Conservation (phyloP, 1,140 invertebrate genomes). For the Bombus pyrosoma region DNA sequence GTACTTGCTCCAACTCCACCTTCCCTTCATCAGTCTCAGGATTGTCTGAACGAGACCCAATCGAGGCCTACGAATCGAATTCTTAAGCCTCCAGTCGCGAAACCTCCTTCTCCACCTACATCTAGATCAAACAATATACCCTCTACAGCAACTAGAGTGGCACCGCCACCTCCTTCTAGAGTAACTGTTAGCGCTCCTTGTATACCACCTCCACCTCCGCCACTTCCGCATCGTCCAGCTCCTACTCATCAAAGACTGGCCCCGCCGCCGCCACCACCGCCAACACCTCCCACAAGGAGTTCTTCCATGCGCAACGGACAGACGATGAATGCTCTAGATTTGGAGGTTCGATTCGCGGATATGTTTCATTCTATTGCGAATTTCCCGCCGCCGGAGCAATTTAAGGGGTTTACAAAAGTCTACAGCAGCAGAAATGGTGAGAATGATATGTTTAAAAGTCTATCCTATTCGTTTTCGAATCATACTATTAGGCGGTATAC, state of each 20-base stretch:
- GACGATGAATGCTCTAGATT: slow-evolving; percentile 70
- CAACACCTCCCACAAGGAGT: slow-evolving; percentile 73
- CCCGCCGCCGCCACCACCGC: slow-evolving; percentile 69
- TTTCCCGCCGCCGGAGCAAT: slow-evolving; percentile 82
- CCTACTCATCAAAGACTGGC: slow-evolving; percentile 72
- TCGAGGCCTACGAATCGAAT: slow-evolving; percentile 72
- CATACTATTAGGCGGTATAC: slow-evolving; percentile 56
- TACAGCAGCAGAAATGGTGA: slow-evolving; percentile 84
- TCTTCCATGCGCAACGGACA: slow-evolving; percentile 74
- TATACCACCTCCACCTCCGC: slow-evolving; percentile 79
- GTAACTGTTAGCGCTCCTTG: slow-evolving; percentile 73
- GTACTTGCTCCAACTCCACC: slow-evolving; percentile 77
- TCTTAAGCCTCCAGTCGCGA: slow-evolving; percentile 76
- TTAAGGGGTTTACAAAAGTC: slow-evolving; percentile 81
- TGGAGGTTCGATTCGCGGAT: slow-evolving; percentile 82
- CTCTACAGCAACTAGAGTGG: slow-evolving; percentile 64
- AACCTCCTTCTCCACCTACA: slow-evolving; percentile 80
- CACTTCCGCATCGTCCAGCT: slow-evolving; percentile 74
- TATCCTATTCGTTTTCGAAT: slow-evolving; percentile 4
- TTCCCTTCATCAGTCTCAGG: slow-evolving; percentile 83
- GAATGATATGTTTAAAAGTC: slow-evolving; percentile 43
- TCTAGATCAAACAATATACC: slow-evolving; percentile 60
- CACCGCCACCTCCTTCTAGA: slow-evolving; percentile 77
- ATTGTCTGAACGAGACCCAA: slow-evolving; percentile 79
- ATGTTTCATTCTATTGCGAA: slow-evolving; percentile 81